These are phyloP conservation scores for Colinus virginianus DNA, from an alignment of 2,113 vertebrate species.

Conservation along the genomic window DNA sequence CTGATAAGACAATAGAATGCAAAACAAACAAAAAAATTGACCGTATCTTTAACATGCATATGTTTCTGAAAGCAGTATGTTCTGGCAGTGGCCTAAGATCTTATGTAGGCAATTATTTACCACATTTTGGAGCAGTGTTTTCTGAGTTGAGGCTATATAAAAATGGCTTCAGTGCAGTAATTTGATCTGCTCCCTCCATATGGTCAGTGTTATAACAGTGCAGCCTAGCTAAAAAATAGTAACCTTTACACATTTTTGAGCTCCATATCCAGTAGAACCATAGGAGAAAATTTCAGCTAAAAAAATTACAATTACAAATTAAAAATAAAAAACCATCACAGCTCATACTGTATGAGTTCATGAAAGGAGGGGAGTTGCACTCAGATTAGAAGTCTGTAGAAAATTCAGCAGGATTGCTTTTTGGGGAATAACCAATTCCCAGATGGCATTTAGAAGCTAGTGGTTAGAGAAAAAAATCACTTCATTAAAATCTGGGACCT, in stretches of 20 bases:
- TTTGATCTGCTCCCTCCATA: neutral
- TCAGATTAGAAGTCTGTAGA: neutral
- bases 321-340: neutral
- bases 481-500: neutral
- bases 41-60: neutral
- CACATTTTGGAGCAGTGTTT: neutral
- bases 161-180: neutral
- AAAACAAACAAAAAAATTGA: neutral
- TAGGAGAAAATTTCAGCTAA: neutral
- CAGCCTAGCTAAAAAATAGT: neutral
- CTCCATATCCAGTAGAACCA: neutral
- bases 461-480: neutral
- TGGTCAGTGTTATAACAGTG: neutral
- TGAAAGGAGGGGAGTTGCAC: neutral
- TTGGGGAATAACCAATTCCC: neutral
- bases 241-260: neutral
- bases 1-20: neutral
- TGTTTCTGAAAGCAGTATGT: neutral
- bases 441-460: neutral
- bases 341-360: rapidly evolving
- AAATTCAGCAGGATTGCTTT: neutral
- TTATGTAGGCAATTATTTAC: neutral
- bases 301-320: neutral
- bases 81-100: neutral
- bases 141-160: neutral